Conservation (phyloP, 1,140 invertebrate genomes). For the Hycleus cichorii region DNA sequence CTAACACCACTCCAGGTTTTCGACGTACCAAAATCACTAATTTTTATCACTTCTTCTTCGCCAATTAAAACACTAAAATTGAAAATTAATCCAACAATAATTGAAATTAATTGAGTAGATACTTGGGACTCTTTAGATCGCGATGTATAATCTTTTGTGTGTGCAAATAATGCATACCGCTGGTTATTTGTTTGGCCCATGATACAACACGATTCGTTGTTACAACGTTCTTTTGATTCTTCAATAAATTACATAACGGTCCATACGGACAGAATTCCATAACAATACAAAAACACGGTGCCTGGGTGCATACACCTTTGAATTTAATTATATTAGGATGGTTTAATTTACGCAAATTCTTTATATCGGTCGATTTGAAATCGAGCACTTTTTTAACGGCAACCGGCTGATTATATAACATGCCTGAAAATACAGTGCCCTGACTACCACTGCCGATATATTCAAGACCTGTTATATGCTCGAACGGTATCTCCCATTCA, state of each 20-base stretch:
- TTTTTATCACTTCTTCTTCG: conserved; percentile 85
- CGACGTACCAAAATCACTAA: conserved; percentile 96
- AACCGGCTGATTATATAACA: conserved; percentile 73
- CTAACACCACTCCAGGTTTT: conserved; percentile 87
- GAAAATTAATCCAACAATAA: neutral
- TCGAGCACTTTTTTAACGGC: conserved; percentile 96
- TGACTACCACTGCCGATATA: conserved; percentile 95
- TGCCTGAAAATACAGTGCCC: conserved; percentile 90
- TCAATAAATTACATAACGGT: conserved; percentile 84
- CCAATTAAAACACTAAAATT: conserved; percentile 82
- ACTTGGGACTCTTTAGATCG: conserved; percentile 95
- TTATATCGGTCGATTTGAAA: conserved; percentile 90
- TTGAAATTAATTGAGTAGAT: conserved; percentile 42
- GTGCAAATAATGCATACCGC: conserved; percentile 95
- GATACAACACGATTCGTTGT: conserved; percentile 76
- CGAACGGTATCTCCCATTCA: conserved; percentile 93
- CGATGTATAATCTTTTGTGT: conserved; percentile 94
- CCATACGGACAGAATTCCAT: conserved; percentile 98
- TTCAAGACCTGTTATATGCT: conserved; percentile 81
- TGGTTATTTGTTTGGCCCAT: conserved; percentile 93
- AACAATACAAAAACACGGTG: conserved; percentile 91
- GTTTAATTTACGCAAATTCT: conserved; percentile 87
- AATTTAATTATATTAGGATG: conserved; percentile 97
- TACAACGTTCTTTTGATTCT: conserved; percentile 63
- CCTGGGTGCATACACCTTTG: conserved; percentile 68